Evolutionary conservation across 2,113 vertebrate species (phyloP).

Genomic region (Rattus norvegicus): GRCr8 NC_086024.1:42322501-42323000

Average conservation of each 20-base stretch:
- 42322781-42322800: neutral
- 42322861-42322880: too few relatives aligned
- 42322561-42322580: neutral
- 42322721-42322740: neutral
- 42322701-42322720: neutral
- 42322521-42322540: neutral
- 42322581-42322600: fast-evolving
- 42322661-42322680: neutral
- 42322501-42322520: too few relatives aligned
- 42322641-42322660: neutral
- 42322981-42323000: too few relatives aligned
- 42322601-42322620: neutral
- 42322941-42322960: too few relatives aligned
- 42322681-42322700: neutral
- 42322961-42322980: too few relatives aligned
- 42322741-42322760: neutral
- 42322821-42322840: neutral
- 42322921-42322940: too few relatives aligned
- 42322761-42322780: neutral
- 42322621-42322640: too few relatives aligned
- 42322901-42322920: too few relatives aligned
- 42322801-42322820: neutral
- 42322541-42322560: too few relatives aligned
- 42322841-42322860: neutral
- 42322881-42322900: too few relatives aligned